Evolutionary conservation across 2,888 invertebrate species (phyloP).

Genomic region (Melipona beecheii): DNA sequence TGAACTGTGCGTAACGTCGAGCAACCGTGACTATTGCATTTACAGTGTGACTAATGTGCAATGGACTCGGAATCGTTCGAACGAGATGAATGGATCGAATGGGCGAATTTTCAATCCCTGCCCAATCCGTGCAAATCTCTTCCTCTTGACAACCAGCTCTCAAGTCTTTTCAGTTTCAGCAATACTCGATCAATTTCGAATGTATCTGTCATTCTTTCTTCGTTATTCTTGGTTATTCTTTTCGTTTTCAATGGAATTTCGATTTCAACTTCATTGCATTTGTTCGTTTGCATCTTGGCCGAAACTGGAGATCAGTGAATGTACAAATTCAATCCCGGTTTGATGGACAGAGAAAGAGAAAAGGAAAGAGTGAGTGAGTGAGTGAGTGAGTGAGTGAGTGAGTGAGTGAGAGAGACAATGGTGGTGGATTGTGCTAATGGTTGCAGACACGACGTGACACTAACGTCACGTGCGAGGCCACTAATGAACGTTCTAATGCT

Average conservation of each 20-base stretch:
- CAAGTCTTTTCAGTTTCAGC: neutral
- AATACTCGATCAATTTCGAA: neutral
- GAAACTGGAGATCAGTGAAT: conserved; percentile 9
- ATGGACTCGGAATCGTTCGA: conserved; percentile 6
- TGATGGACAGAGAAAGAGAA: conserved; percentile 17
- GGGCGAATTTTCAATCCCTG: neutral
- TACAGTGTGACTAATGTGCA: conserved; percentile 38
- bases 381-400: neutral
- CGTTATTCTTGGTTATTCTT: neutral
- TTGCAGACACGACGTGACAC: conserved; percentile 63
- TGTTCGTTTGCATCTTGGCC: neutral
- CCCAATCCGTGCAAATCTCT: conserved; percentile 1
- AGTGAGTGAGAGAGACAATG: neutral
- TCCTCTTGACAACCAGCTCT: neutral
- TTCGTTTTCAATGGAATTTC: neutral
- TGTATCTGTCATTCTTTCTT: neutral
- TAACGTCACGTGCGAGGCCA: conserved; percentile 60
- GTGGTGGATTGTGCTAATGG: conserved; percentile 51
- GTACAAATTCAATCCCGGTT: neutral
- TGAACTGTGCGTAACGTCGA: conserved; percentile 30
- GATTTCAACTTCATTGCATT: neutral
- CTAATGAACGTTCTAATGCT: conserved; percentile 68
- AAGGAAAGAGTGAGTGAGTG: neutral
- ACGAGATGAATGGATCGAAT: neutral
- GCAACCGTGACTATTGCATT: conserved; percentile 29